Percentiles rank a stretch among this genome's conserved stretches.
Evolutionary conservation across 2,888 invertebrate species (phyloP).

Genomic region (Lycocerus yunnanus): DNA sequence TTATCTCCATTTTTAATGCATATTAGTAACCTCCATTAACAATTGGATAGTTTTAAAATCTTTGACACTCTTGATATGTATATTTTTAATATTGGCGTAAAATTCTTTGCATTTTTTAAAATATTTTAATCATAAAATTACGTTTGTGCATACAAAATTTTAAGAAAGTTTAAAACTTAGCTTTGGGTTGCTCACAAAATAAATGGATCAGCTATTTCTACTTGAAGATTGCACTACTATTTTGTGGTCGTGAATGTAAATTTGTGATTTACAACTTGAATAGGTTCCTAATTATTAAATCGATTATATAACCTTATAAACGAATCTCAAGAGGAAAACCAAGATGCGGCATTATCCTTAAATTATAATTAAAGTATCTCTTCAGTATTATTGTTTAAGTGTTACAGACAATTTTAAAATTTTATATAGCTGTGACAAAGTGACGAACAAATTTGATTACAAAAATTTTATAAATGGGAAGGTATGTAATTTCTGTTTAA

Average conservation of each 20-base stretch:
- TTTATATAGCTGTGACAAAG: not conserved
- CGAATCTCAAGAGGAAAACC: not conserved
- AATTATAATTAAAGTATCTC: not conserved
- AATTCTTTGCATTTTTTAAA: not conserved
- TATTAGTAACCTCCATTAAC: too few species aligned
- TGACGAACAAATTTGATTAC: not conserved
- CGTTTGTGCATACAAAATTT: not conserved
- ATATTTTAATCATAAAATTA: not conserved
- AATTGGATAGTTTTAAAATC: too few species aligned
- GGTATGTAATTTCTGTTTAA: too few species aligned
- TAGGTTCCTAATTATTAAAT: not conserved
- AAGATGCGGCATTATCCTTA: not conserved
- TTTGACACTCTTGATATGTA: too few species aligned
- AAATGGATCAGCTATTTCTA: not conserved
- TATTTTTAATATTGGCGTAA: too few species aligned
- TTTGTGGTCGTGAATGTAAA: not conserved
- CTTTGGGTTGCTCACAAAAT: not conserved
- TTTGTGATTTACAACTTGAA: not conserved
- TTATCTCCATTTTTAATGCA: too few species aligned
- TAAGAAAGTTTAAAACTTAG: not conserved
- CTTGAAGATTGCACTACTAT: not conserved
- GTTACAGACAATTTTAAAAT: not conserved
- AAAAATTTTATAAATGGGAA: too few species aligned
- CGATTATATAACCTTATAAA: not conserved
- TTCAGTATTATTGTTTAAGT: not conserved